Evolutionary conservation across 2,113 vertebrate species (phyloP).

Genomic region (Lepus europaeus): DNA sequence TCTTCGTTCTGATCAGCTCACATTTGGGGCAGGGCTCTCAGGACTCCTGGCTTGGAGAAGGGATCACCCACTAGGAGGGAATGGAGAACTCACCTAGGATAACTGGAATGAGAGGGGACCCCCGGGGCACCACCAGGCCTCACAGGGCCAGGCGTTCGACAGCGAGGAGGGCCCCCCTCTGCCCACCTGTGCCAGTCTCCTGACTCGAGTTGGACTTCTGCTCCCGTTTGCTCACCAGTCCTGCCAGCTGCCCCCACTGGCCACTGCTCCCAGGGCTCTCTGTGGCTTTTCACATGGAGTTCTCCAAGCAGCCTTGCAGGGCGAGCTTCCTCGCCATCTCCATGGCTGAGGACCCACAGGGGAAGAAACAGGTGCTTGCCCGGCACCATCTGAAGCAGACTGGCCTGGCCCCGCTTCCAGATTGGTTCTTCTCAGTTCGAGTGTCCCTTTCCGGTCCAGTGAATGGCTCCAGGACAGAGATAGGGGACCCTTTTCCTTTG

Average conservation of each 20-base stretch:
- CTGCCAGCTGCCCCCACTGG: rapidly evolving
- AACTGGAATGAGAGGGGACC: not conserved
- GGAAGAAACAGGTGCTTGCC: not conserved
- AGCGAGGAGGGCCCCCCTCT: not conserved
- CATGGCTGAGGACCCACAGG: not conserved
- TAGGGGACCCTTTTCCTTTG: not conserved
- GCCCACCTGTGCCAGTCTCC: not conserved
- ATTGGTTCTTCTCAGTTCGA: not conserved
- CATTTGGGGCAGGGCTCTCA: not conserved
- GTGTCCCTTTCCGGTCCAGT: not conserved
- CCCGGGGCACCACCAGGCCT: no score
- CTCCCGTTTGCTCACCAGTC: not conserved
- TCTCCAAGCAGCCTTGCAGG: not conserved
- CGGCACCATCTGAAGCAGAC: not conserved
- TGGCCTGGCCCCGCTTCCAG: not conserved
- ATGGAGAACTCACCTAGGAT: not conserved
- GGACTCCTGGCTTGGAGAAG: not conserved
- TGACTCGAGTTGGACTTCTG: not conserved
- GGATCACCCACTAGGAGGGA: not conserved
- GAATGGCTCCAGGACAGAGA: not conserved
- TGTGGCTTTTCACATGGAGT: not conserved
- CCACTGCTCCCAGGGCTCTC: not conserved
- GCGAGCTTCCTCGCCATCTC: not conserved
- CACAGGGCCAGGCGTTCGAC: not conserved
- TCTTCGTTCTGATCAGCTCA: not conserved